Conservation (phyloP, 2,797 vertebrate species). For the Thripadectes ignobilis region DNA sequence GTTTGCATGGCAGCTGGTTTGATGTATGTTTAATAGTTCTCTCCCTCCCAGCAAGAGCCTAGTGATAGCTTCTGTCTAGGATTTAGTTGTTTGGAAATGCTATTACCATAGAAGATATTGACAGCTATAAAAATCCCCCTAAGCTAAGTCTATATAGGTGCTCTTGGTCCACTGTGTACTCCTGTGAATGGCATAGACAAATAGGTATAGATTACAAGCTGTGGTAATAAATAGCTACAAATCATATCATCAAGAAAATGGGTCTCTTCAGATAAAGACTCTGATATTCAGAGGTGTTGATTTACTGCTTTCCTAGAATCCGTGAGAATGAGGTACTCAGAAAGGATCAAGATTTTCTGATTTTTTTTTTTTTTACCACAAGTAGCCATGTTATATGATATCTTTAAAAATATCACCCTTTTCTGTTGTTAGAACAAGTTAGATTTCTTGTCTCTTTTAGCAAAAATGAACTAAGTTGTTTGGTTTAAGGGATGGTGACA, state of each 20-base stretch:
- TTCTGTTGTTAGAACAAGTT: neutral
- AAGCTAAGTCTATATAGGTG: neutral
- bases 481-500: neutral
- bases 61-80: neutral
- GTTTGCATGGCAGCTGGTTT: neutral
- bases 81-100: neutral
- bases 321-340: neutral
- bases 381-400: neutral
- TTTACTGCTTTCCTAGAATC: neutral
- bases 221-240: neutral
- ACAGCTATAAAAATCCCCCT: neutral
- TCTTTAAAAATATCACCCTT: neutral
- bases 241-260: neutral
- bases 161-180: neutral
- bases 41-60: neutral
- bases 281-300: neutral
- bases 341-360: neutral
- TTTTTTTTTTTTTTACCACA: neutral
- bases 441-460: neutral
- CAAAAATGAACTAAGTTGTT: neutral
- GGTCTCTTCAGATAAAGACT: neutral
- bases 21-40: neutral
- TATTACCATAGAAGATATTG: neutral
- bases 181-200: neutral
- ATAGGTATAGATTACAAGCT: neutral